Conservation (phyloP, 2,888 invertebrate genomes). For the Tetramorium bicarinatum region DNA sequence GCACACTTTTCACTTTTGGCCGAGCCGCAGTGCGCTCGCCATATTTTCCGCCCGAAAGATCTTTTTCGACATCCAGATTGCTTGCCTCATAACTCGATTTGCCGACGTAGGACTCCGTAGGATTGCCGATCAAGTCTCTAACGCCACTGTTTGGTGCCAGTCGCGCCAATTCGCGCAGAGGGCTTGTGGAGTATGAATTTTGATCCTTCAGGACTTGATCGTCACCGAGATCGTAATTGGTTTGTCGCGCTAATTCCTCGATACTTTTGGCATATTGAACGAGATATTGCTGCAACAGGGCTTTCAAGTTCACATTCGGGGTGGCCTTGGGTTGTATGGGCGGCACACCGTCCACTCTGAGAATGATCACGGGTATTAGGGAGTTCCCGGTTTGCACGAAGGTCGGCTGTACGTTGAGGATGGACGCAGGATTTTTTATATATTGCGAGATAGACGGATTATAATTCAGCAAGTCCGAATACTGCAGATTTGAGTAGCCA, state of each 20-base stretch:
- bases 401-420: constrained; percentile 84
- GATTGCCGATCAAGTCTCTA: constrained; percentile 41
- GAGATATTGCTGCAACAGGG: constrained; percentile 83
- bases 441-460: constrained; percentile 85
- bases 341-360: constrained; percentile 83
- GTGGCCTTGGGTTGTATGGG: constrained; percentile 78
- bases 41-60: constrained; percentile 54
- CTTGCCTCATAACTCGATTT: constrained; percentile 68
- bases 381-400: constrained; percentile 84
- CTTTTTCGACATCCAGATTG: constrained; percentile 45
- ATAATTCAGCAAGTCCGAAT: constrained; percentile 82
- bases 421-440: constrained; percentile 83
- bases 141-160: constrained; percentile 74
- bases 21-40: constrained; percentile 65
- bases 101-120: constrained; percentile 58
- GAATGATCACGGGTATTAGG: constrained; percentile 84
- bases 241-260: constrained; percentile 74
- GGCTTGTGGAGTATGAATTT: constrained; percentile 63
- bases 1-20: constrained; percentile 83
- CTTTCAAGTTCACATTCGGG: constrained; percentile 83
- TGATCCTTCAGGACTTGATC: constrained; percentile 47
- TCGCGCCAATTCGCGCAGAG: constrained; percentile 80
- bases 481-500: constrained; percentile 74
- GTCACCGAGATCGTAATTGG: constrained; percentile 74
- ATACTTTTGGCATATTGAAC: constrained; percentile 82